Evolutionary conservation across 2,797 vertebrate genomes (phyloP), one percentile per base, ranked within the genome.

Genomic region (Neostethus bicornis): DNA sequence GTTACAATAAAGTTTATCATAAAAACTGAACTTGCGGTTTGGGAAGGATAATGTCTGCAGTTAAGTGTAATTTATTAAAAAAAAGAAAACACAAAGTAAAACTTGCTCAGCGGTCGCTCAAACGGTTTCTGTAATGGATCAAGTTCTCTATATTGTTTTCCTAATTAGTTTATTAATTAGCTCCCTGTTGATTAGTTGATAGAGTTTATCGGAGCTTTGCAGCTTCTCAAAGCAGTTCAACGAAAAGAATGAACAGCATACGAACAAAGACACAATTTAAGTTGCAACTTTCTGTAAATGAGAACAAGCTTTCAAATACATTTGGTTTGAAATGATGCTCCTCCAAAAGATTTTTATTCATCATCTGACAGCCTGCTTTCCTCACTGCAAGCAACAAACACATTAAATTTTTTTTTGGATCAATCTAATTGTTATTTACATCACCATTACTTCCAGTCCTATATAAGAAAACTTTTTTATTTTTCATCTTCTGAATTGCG

Each of bases 121-220:
- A 19, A 10, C 21, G 24, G 11, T 38, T 52, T 20, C 42, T 23
- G 5, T 73, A 52, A 69, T 41, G 9, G 8, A 75, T 24, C 58
- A 73, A 55, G 31, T 43, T 39, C 39, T 25, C 23, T 37, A 16
- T 64, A 58, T 55, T 45, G 48, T 49, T 63, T 39, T 19, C 49
- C 51, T 49, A 56, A 72, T 77, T 75, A 2, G 65, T 74, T 49
- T 25, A 61, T 60, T 75, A 77, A 70, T 54, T 61, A 79, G 58
- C 43, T 51, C 61, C 20, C 2, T 24, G 53, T 20, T 70, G 60
- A 74, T 51, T 63, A 55, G 21, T 25, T 51, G 43, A 38, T 48
- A 53, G 59, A 55, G 17, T 23, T 37, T 11, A 34, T 23, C 2
- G 35, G 12, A 2, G 19, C 32, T 70, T 62, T 32, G 67, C 14